phyloP scores from a whole-genome alignment of 2,888 invertebrate genomes.

The Latheticus oryzae region DNA sequence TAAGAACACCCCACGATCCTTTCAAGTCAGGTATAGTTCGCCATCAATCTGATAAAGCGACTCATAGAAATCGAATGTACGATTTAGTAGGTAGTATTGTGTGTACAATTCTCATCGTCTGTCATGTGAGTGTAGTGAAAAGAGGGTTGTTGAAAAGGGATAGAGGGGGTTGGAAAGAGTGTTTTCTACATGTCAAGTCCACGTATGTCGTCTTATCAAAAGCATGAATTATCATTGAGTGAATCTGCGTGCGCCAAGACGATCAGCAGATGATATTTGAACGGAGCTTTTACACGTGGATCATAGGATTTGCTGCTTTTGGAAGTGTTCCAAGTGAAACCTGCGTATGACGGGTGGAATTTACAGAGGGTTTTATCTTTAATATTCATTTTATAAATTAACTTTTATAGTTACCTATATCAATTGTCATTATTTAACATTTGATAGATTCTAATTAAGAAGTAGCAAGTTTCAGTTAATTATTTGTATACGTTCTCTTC shows the following conservation, averaged over 20 bases:
- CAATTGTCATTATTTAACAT: too few species aligned
- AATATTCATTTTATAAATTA: constrained; percentile 29
- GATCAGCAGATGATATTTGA: constrained; percentile 31
- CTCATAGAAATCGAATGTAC: constrained; percentile 57
- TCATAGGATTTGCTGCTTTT: constrained; percentile 18
- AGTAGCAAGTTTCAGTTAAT: too few species aligned
- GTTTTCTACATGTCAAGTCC: constrained; percentile 31
- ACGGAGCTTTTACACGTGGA: constrained; percentile 28
- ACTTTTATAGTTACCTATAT: constrained; percentile 26
- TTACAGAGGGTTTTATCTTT: constrained; percentile 20
- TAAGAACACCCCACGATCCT: constrained; percentile 19
- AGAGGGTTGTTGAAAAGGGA: too few species aligned
- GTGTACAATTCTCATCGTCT: constrained; percentile 32
- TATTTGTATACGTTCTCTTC: too few species aligned
- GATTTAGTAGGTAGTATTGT: constrained; percentile 47
- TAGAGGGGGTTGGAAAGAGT: constrained; percentile 9
- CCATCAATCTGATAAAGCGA: constrained; percentile 52
- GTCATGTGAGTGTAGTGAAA: constrained; percentile 26
- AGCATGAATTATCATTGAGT: constrained; percentile 35
- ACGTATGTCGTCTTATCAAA: constrained; percentile 27
- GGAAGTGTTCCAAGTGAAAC: constrained; percentile 24
- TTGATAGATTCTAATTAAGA: too few species aligned
- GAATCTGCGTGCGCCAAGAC: constrained; percentile 16
- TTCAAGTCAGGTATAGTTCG: constrained; percentile 32
- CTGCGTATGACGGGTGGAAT: constrained; percentile 30